Base-by-base conservation (phyloP, 2,113 vertebrate genomes). In the Chlamydotis undulata region DNA sequence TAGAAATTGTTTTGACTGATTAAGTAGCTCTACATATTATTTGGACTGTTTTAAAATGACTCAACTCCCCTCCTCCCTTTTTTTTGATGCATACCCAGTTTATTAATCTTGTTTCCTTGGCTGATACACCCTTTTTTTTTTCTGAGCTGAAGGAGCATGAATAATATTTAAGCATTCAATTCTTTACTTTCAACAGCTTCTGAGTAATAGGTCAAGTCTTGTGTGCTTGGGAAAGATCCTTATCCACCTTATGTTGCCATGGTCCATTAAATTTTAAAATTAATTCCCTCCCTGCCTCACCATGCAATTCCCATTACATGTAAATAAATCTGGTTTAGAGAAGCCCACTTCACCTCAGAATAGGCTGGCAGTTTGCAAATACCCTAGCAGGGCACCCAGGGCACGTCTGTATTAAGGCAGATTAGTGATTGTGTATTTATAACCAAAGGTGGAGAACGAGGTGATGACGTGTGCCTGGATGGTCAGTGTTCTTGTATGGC, bases 151-250 rank as follows among this genome's bases (percentile, higher is more conserved):
- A 56, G 50, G 25, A 78, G 13, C 11, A 17, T 7, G 3, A 60
- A 19, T 64, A 7, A 5, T 79, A 45, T 76, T 83, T 82, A 71
- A 59, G 11, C 33, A 55, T 71, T 71, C 17, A 23, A 0, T 65
- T 73, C 29, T 89, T 89, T 83, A 52, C 22, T 91, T 95, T 60
- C 39, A 93, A 22, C 29, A 87, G n/a, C 25, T 90, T 83, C 41
- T 55, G 31, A 28, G 17, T 83, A 79, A 59, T 33, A 78, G n/a
- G 59, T 70, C 23, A 61, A 74, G 33, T 19, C 37, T 73, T 61
- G 21, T 61, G 26, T 53, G n/a, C 50, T 82, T 92, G 43, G 24
- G 57, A 56, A 35, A 92, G 75, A 90, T 92, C 37, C 61, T 87
- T 55, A 85, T 9, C 84, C n/a, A 75, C 12, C 10, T 89, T 91